Percentiles rank a stretch among this genome's conserved stretches.
Conservation (phyloP, 2,888 invertebrate species). For the Corbicula japonica region DNA sequence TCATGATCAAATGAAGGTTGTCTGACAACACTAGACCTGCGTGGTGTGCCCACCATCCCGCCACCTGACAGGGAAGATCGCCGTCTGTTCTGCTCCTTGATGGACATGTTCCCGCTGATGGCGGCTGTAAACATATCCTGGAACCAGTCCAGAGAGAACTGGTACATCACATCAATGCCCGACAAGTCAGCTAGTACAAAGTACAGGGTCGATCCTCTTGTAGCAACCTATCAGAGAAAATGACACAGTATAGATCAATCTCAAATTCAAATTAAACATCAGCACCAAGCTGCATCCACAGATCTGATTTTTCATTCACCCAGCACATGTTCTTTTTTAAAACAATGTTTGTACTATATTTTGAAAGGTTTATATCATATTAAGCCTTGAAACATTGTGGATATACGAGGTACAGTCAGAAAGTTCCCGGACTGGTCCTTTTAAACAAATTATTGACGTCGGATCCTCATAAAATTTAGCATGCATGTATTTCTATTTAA, state of each 20-base stretch:
- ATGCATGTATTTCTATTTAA: too few species aligned
- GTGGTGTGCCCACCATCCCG: slow-evolving; percentile 57
- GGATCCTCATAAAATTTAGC: too few species aligned
- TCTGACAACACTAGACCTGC: slow-evolving; percentile 45
- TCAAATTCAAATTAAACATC: background rate
- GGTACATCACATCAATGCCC: slow-evolving; percentile 86
- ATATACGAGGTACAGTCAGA: too few species aligned
- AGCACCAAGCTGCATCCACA: background rate
- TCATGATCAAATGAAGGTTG: slow-evolving; percentile 10
- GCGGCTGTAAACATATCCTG: slow-evolving; percentile 84
- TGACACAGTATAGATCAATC: background rate
- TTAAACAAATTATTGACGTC: too few species aligned
- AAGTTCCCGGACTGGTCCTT: too few species aligned
- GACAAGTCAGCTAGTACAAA: slow-evolving; percentile 85
- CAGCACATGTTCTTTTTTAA: too few species aligned
- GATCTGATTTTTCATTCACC: too few species aligned
- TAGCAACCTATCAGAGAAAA: slow-evolving; percentile 82
- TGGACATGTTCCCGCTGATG: slow-evolving; percentile 73
- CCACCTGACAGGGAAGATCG: slow-evolving; percentile 27
- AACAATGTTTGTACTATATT: too few species aligned
- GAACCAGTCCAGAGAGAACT: slow-evolving; percentile 86
- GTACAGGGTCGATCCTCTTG: slow-evolving; percentile 85
- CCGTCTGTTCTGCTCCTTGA: slow-evolving; percentile 50
- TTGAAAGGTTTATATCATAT: too few species aligned
- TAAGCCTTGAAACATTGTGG: too few species aligned